Evolutionary conservation across 2,888 invertebrate species (phyloP).

Genomic region (Callinectes sapidus): DNA sequence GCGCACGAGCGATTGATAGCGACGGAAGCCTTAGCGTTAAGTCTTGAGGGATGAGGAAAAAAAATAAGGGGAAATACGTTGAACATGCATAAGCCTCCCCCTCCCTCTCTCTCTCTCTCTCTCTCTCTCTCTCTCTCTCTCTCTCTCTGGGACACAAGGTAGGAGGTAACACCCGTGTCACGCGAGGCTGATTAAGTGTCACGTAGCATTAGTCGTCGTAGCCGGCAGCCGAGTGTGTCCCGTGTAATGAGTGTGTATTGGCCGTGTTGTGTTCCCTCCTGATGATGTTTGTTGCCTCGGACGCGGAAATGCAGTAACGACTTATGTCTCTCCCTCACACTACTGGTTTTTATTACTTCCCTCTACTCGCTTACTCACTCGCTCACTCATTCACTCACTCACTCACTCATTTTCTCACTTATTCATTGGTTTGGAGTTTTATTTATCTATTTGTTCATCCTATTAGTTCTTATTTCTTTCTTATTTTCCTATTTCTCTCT

Average conservation of each 20-base stretch:
- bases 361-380: neutral
- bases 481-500: neutral
- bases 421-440: neutral
- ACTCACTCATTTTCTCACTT: neutral
- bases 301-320: neutral
- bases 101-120: constrained; percentile 22
- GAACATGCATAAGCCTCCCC: neutral
- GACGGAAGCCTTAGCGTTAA: neutral
- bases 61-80: no score
- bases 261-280: neutral
- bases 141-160: neutral
- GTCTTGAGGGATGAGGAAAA: neutral
- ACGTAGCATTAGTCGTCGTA: neutral
- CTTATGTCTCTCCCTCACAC: neutral
- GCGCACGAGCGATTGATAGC: neutral
- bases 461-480: neutral
- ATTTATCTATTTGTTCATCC: neutral
- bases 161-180: constrained; percentile 13
- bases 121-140: constrained; percentile 28
- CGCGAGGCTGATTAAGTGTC: constrained; percentile 24
- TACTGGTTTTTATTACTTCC: neutral
- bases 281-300: neutral
- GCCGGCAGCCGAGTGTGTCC: neutral
- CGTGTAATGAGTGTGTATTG: neutral
- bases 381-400: neutral